These are phyloP conservation scores for Calliphora vicina DNA, from an alignment of 1,140 invertebrate genomes.

Conservation along the genomic window DNA sequence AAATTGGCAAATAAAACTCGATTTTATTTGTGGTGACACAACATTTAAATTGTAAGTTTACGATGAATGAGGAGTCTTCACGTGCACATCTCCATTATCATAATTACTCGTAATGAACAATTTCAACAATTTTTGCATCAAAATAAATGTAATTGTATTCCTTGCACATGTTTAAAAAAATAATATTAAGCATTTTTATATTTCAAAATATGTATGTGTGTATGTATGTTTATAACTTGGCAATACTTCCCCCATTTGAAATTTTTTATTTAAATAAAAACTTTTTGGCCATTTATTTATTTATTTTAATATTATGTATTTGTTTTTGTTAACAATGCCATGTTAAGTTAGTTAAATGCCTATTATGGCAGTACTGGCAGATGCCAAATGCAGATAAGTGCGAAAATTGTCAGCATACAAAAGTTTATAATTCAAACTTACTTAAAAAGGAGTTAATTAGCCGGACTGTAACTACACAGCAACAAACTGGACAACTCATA, in stretches of 20 bases:
- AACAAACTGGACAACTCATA: not conserved
- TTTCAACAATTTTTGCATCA: too few species aligned
- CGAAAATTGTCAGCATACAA: not conserved
- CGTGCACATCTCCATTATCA: not conserved
- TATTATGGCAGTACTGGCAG: not conserved
- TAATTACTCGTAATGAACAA: not conserved
- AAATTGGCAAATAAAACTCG: too few species aligned
- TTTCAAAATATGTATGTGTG: not conserved
- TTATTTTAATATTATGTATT: too few species aligned
- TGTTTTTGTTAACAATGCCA: not conserved
- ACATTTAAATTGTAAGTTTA: too few species aligned
- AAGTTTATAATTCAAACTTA: not conserved
- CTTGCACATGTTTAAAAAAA: too few species aligned
- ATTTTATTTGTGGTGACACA: too few species aligned
- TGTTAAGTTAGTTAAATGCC: not conserved
- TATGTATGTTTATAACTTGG: too few species aligned
- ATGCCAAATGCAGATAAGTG: not conserved
- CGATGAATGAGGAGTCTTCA: too few species aligned
- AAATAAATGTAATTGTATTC: too few species aligned
- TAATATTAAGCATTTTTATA: not conserved
- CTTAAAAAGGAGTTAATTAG: not conserved
- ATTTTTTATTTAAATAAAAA: not conserved
- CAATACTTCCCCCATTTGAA: not conserved
- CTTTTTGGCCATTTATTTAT: not conserved
- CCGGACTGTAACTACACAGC: not conserved